Evolutionary conservation across 1,140 invertebrate genomes (phyloP), one percentile per base, ranked within the genome.

Genomic region (Hesperophylax magnus): DNA sequence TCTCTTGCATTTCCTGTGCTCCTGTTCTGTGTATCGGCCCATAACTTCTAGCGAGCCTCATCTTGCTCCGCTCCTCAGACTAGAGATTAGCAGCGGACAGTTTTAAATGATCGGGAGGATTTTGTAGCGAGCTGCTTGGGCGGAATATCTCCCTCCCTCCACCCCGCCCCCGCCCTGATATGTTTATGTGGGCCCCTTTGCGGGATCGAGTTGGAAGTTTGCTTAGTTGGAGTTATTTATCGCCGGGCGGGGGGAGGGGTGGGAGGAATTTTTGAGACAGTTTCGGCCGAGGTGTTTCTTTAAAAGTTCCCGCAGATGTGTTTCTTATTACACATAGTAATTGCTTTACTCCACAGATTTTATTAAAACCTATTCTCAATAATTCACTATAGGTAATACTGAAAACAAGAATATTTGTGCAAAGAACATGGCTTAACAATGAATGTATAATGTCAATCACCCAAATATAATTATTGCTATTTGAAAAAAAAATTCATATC

Each of bases 101-200:
- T 83, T 83, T 83, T 79, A 83, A 83, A 83, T 83, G 80, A 83
- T 83, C 79, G 82, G 78, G 27, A 77, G 76, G 39, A 53, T 76
- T 76, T 76, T 60, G 54, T 76, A 20, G 17, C 31, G 34, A 71
- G 18, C 52, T 58, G 39, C 22, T 34, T 67, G 53, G 54, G 72
- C 79, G 72, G 18, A 58, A 67, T 67, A 67, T 76, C n/a, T n/a
- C n/a, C n/a, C n/a, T n/a, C n/a, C n/a, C n/a, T 75, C 72, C 18
- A 61, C 58, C 39, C 52, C 20, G 31, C 39, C 39, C 24, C 47
- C 18, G 31, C 2, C 9, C 58, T 67, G 56, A 53, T 67, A 67
- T 78, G 56, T 78, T 53, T 78, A 78, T 61, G 63, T 34, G 61
- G 22, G 20, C 39, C 24, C 52, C 53, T 69, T 56, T 69, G 77